Percentiles rank a stretch among this genome's conserved stretches.
These are phyloP conservation scores for Eupithecia insigniata DNA, from an alignment of 2,888 invertebrate genomes.

Conservation along the genomic window DNA sequence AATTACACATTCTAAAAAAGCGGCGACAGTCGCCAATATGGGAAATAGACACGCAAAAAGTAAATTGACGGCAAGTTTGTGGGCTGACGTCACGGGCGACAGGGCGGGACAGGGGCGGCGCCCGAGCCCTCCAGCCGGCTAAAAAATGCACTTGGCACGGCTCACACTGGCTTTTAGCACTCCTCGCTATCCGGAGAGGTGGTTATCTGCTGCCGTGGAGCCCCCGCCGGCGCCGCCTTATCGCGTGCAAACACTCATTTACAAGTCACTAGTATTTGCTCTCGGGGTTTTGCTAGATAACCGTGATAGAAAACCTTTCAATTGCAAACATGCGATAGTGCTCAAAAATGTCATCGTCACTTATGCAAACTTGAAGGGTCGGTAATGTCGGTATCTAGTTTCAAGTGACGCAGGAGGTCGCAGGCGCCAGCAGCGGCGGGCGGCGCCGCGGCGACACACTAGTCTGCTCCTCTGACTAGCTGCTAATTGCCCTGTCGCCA, in stretches of 20 bases:
- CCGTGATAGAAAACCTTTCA: conserved; percentile 49
- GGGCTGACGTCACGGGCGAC: conserved; percentile 80
- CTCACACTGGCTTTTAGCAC: conserved; percentile 80
- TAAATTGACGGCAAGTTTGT: conserved; percentile 68
- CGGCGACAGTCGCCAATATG: conserved; percentile 81
- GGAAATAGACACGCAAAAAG: conserved; percentile 77
- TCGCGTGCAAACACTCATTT: conserved; percentile 78
- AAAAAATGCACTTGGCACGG: conserved; percentile 68
- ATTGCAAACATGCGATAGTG: conserved; percentile 51
- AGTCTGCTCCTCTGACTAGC: conserved; percentile 47
- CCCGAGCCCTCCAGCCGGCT: conserved; percentile 61
- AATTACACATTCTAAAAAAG: conserved; percentile 78
- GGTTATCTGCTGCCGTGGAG: conserved; percentile 66
- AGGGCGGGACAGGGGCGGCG: conserved; percentile 80
- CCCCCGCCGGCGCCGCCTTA: conserved; percentile 81
- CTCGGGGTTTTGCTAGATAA: conserved; percentile 75
- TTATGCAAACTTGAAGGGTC: conserved; percentile 49
- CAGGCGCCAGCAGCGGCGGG: conserved; percentile 38
- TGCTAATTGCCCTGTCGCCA: conserved; percentile 83
- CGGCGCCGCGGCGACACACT: conserved; percentile 61
- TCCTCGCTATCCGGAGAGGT: conserved; percentile 63
- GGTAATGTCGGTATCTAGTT: conserved; percentile 63
- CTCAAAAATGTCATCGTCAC: conserved; percentile 51
- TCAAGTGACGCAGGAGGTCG: conserved; percentile 52
- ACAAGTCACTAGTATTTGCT: conserved; percentile 79